Percentiles rank a stretch among this genome's conserved stretches.
phyloP scores from a whole-genome alignment of 2,888 invertebrate genomes.

The Bellardia bayeri region DNA sequence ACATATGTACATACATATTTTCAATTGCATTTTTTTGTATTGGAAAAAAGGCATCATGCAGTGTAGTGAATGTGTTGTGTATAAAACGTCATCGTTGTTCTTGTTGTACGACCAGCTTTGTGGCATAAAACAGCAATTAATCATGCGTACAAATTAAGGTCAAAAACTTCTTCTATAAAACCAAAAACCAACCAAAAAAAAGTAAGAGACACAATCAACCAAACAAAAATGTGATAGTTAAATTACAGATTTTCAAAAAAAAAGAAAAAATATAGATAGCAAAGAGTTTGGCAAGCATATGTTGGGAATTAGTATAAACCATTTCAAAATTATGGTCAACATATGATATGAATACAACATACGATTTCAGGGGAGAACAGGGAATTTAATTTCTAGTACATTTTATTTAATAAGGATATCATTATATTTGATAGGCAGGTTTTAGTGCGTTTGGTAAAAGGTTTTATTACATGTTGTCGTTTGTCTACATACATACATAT shows the following conservation, averaged over 20 bases:
- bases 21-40: conserved; percentile 58
- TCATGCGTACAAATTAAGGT: conserved; percentile 74
- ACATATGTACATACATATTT: not conserved
- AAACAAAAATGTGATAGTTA: conserved; percentile 19
- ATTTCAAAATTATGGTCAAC: conserved; percentile 48
- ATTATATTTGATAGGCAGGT: too few species aligned
- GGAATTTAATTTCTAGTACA: not conserved
- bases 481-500: too few species aligned
- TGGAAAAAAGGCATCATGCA: conserved; percentile 43
- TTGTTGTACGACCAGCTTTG: conserved; percentile 15
- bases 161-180: conserved; percentile 31
- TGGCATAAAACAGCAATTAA: conserved; percentile 71
- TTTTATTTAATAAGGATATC: conserved; percentile 12
- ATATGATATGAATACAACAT: conserved; percentile 1
- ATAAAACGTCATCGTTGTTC: not conserved
- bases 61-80: conserved; percentile 25
- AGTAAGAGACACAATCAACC: not conserved
- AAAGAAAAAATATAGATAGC: conserved; percentile 23
- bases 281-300: conserved; percentile 58
- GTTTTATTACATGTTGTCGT: too few species aligned
- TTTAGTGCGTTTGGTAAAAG: too few species aligned
- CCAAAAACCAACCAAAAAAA: not conserved
- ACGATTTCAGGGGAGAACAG: not conserved
- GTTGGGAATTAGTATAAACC: conserved; percentile 15
- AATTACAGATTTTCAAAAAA: conserved; percentile 39